Conservation (phyloP, 2,113 vertebrate genomes). For the Ameiurus melas region DNA sequence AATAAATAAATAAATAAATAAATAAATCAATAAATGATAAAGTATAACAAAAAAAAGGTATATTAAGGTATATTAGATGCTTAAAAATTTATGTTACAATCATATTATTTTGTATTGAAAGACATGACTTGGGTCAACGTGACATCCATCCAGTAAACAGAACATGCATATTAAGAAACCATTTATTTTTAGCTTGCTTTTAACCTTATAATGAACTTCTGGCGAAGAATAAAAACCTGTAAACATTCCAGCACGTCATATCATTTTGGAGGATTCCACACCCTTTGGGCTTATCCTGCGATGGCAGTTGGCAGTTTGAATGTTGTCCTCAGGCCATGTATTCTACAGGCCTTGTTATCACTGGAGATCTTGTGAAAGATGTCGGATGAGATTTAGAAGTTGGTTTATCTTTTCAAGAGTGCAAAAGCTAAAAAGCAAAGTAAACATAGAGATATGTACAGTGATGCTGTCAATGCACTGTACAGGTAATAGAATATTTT, state of each 20-base stretch:
- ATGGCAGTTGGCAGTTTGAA: conserved; percentile 46
- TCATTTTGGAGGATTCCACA: conserved; percentile 33
- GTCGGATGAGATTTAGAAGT: conserved; percentile 43
- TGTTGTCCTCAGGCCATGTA: conserved; percentile 43
- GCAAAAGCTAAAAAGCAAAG: conserved; percentile 17
- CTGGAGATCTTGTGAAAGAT: conserved; percentile 35
- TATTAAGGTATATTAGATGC: background rate
- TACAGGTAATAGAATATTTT: background rate
- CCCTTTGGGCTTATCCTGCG: conserved; percentile 40
- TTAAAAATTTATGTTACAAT: background rate
- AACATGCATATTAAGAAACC: conserved; percentile 33
- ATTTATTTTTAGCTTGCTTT: conserved; percentile 60
- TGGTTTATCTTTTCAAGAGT: conserved; percentile 23
- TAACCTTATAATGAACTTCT: conserved; percentile 60
- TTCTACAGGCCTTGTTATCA: conserved; percentile 45
- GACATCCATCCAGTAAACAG: background rate
- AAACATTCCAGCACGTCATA: conserved; percentile 52
- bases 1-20: no score
- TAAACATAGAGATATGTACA: background rate
- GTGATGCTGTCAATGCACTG: conserved; percentile 7
- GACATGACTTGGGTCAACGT: background rate
- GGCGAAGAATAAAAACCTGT: conserved; percentile 58
- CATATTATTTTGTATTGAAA: background rate
- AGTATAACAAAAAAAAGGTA: no score
- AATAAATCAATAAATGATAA: no score